Conservation (phyloP, 2,888 invertebrate genomes). For the Siphlonurus alternatus region DNA sequence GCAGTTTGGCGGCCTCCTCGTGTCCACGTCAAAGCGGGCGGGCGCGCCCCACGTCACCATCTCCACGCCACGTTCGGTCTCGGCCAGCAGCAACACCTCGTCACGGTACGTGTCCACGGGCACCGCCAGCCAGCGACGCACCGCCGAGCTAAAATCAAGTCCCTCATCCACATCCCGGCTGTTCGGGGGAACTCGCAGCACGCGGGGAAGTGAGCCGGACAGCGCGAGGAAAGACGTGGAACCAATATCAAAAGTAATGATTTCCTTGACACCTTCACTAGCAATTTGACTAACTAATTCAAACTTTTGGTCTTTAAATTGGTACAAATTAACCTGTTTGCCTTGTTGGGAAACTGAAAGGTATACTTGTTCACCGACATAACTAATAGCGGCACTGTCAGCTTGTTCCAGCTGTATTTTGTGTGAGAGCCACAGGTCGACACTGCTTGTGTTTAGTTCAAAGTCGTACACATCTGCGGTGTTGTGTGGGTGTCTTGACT, state of each 20-base stretch:
- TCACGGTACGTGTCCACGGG: conserved; percentile 7
- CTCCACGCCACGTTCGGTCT: not conserved
- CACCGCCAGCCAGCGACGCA: conserved; percentile 5
- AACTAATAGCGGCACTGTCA: not conserved
- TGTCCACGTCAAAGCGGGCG: not conserved
- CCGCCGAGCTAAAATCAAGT: not conserved
- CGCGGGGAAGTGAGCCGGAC: not conserved
- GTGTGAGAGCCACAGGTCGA: not conserved
- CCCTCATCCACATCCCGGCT: not conserved
- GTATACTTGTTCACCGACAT: not conserved
- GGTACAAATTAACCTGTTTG: not conserved
- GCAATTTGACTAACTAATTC: not conserved
- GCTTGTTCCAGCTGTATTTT: not conserved
- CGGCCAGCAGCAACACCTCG: conserved; percentile 7
- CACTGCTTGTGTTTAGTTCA: not conserved
- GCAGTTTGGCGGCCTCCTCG: no score
- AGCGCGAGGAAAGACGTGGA: not conserved
- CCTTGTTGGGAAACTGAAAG: not conserved
- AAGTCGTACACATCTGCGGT: not conserved
- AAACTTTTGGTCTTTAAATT: not conserved
- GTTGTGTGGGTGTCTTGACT: no score
- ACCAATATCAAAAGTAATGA: not conserved
- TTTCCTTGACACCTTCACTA: not conserved
- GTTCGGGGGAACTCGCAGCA: not conserved
- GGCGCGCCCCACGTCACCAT: conserved; percentile 4